Evolutionary conservation across 1,140 invertebrate genomes (phyloP), one percentile per base, ranked within the genome.

Genomic region (Pararge aegeria): DNA sequence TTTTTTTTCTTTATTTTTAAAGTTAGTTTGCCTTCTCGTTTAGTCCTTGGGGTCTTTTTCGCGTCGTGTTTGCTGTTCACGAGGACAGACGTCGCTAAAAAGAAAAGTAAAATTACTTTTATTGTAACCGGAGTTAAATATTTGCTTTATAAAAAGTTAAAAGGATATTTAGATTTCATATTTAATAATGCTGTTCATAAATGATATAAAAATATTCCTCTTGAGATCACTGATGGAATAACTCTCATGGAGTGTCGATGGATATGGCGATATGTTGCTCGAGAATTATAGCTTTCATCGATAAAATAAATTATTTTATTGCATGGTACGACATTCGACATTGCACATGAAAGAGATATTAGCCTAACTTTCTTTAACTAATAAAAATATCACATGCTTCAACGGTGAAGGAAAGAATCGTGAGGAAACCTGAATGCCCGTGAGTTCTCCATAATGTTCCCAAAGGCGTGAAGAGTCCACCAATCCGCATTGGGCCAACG

Each of bases 101-200:
- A 75, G 75, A 82, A 79, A 81, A 81, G 56, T 69, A 78, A 75
- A 76, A 67, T 75, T 68, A 74, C 68, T 68, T 80, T 79, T 79
- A 69, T 70, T 68, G 70, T 72, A 57, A 61, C 57, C 53, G 49
- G 34, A 61, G 53, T 48, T 51, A 66, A 68, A 68, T 75, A 67
- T 73, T 71, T 63, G 55, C 63, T 66, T 69, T 56, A 66, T 63
- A 50, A 67, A 64, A 61, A 65, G 53, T 60, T 66, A 54, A 66
- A 51, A 37, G 9, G 38, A 37, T 58, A 58, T 50, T 50, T 50
- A 38, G 19, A 15, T 16, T 20, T 48, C 3, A 7, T 7, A 7
- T 34, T 30, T 30, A 12, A 12, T 12, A 34, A 3, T 58, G 9
- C 30, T 40, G 7, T 50, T 20, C 21, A 51, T 58, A 58, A 40